Evolutionary conservation across 2,113 vertebrate genomes (phyloP), one percentile per base, ranked within the genome.

Genomic region (Hiodon alosoides): DNA sequence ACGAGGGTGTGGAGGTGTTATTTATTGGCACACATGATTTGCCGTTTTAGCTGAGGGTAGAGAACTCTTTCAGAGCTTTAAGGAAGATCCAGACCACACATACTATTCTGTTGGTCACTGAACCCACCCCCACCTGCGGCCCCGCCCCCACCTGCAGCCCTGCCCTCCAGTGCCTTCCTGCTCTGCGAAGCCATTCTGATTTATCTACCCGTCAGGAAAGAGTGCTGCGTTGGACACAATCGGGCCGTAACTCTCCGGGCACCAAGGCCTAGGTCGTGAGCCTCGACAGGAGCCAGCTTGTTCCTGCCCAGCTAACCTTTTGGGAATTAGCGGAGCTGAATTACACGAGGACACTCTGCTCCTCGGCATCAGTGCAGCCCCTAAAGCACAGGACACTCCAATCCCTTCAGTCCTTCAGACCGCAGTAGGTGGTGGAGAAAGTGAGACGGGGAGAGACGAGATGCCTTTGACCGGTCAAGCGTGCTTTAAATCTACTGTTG

Each of bases 51-150:
- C 69, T 57, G 69, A 71, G 16, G 50, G 51, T 8, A 57, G 52
- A 2, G 17, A 71, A 53, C 52, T 58, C 17, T 31, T 60, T 60
- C 54, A 31, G 57, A 31, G 70, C 70, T 16, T 47, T 0, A 10
- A 66, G 64, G 64, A 47, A 46, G 48, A 48, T 13, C 31, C 10
- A 11, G 64, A 9, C 3, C 64, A 47, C 11, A 10, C 4, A 13
- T 66, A 47, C 31, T 31, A 31, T 66, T 48, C 8, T 48, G 64
- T 47, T 8, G 9, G 46, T 47, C 11, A 47, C 46, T 13, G 64
- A 87, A 84, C 80, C 74, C 72, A 76, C 79, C 53, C 9, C 75
- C 59, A 79, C 82, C 67, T 11, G 4, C 8, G 10, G 16, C 46
- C 64, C 46, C 17, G n/a, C 52, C 61, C 13, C 31, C 70, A 1